Percentiles rank a stretch among this genome's conserved stretches.
These are phyloP conservation scores for Drosophila nr. perissopoda DNA, from an alignment of 2,888 invertebrate species.

Conservation along the genomic window DNA sequence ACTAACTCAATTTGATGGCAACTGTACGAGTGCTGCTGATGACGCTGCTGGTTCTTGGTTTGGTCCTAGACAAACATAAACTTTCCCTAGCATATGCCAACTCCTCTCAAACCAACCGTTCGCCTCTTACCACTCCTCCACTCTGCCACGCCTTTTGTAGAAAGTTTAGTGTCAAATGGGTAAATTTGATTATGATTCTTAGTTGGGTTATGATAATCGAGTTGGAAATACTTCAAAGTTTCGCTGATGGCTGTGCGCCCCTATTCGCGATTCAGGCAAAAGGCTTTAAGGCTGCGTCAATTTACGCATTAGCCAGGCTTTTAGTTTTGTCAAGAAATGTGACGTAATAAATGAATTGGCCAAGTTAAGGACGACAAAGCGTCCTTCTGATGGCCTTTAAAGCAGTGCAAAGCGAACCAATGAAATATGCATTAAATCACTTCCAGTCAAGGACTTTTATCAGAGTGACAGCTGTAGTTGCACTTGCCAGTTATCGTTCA, in stretches of 20 bases:
- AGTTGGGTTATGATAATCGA: slow-evolving; percentile 79
- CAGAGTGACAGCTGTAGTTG: slow-evolving; percentile 1
- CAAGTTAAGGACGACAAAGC: slow-evolving; percentile 15
- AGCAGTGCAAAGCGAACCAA: slow-evolving; percentile 21
- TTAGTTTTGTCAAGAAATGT: slow-evolving; percentile 28
- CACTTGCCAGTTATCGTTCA: slow-evolving; percentile 28
- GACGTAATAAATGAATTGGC: slow-evolving; percentile 25
- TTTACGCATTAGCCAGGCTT: slow-evolving; percentile 35
- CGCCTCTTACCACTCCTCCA: background rate
- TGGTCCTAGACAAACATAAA: slow-evolving; percentile 39
- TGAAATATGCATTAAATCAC: slow-evolving; percentile 69
- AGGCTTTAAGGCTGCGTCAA: slow-evolving; percentile 28
- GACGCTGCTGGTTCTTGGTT: slow-evolving; percentile 36
- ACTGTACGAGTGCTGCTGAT: slow-evolving; percentile 38
- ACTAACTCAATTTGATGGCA: slow-evolving; percentile 71
- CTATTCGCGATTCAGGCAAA: slow-evolving; percentile 16
- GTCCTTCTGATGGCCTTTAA: slow-evolving; percentile 19
- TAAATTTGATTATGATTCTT: slow-evolving; percentile 75
- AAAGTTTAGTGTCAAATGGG: slow-evolving; percentile 79
- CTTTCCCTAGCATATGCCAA: slow-evolving; percentile 4
- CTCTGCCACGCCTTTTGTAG: slow-evolving; percentile 15
- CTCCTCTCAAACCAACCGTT: background rate
- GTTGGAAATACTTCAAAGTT: slow-evolving; percentile 78
- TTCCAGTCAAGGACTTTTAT: slow-evolving; percentile 14
- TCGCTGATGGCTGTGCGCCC: slow-evolving; percentile 38